Conservation (phyloP, 1,140 invertebrate genomes). For the Asbolus verrucosus region DNA sequence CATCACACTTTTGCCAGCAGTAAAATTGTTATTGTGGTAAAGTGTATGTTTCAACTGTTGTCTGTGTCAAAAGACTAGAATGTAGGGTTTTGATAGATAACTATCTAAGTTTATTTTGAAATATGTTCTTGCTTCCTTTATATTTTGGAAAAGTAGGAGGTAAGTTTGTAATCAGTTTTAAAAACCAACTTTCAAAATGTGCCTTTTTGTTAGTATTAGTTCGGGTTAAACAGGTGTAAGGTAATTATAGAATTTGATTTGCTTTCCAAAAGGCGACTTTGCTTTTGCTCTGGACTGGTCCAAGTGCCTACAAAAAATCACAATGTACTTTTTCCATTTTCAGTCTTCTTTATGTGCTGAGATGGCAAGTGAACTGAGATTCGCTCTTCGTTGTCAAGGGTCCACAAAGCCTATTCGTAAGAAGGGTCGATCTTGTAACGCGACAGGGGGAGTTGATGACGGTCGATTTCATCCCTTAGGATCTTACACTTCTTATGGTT, state of each 20-base stretch:
- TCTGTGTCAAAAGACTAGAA: slow-evolving; percentile 2
- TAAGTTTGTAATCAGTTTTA: no score
- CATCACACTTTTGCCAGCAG: no score
- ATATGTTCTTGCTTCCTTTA: slow-evolving; percentile 66
- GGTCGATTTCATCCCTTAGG: slow-evolving; percentile 64
- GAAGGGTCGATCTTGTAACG: slow-evolving; percentile 57
- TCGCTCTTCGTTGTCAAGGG: slow-evolving; percentile 74
- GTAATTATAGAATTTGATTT: no score
- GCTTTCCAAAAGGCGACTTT: no score
- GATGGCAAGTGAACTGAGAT: slow-evolving; percentile 77
- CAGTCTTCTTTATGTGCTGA: slow-evolving; percentile 76
- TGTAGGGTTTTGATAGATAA: slow-evolving; percentile 59
- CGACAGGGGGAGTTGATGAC: slow-evolving; percentile 57
- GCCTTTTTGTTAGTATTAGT: no score
- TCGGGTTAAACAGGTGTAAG: no score
- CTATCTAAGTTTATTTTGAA: slow-evolving; percentile 68
- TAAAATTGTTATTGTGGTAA: not conserved
- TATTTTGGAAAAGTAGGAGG: slow-evolving; percentile 66
- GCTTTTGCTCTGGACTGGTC: no score
- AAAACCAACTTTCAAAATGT: no score
- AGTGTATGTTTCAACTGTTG: not conserved
- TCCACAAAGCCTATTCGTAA: slow-evolving; percentile 68
- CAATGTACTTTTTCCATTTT: slow-evolving; percentile 55
- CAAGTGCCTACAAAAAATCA: no score
- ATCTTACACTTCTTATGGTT: slow-evolving; percentile 73